A percentile compares a stretch with the other conserved stretches of the same genome.
phyloP scores from a whole-genome alignment of 2,797 vertebrate genomes.

The Gymnodraco acuticeps region DNA sequence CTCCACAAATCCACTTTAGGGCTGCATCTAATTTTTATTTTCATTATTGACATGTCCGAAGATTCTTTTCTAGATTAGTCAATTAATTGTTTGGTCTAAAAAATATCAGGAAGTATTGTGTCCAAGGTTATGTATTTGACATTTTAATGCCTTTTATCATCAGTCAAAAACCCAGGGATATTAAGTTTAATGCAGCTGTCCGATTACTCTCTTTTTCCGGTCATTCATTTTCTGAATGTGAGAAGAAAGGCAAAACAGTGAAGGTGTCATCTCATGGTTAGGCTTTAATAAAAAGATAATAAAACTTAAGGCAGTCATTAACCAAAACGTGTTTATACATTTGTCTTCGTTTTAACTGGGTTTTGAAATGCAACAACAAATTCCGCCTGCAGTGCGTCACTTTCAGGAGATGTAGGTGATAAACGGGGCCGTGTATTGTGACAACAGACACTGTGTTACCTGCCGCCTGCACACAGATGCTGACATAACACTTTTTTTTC shows the following conservation, averaged over 20 bases:
- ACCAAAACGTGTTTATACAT: not conserved
- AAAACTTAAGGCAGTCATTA: constrained; percentile 1
- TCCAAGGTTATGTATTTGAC: too few species aligned
- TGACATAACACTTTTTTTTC: constrained; percentile 57
- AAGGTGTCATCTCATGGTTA: not conserved
- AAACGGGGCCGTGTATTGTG: constrained; percentile 63
- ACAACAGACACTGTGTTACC: constrained; percentile 60
- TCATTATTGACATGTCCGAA: too few species aligned
- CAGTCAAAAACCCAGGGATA: too few species aligned
- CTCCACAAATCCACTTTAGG: too few species aligned
- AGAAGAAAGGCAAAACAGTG: not conserved
- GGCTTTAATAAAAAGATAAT: not conserved
- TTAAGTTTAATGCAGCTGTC: too few species aligned
- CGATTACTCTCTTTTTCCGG: not conserved
- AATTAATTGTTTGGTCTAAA: too few species aligned
- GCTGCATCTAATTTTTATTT: too few species aligned
- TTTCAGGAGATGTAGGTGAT: constrained; percentile 46
- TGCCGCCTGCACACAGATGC: constrained; percentile 50
- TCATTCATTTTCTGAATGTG: not conserved
- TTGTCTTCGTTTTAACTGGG: constrained; percentile 35
- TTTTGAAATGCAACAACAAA: constrained; percentile 16
- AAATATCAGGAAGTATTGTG: too few species aligned
- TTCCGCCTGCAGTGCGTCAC: constrained; percentile 23
- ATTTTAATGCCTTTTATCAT: too few species aligned
- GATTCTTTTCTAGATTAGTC: too few species aligned